Conservation (phyloP, 2,797 vertebrate species). For the Anomalospiza imberbis region DNA sequence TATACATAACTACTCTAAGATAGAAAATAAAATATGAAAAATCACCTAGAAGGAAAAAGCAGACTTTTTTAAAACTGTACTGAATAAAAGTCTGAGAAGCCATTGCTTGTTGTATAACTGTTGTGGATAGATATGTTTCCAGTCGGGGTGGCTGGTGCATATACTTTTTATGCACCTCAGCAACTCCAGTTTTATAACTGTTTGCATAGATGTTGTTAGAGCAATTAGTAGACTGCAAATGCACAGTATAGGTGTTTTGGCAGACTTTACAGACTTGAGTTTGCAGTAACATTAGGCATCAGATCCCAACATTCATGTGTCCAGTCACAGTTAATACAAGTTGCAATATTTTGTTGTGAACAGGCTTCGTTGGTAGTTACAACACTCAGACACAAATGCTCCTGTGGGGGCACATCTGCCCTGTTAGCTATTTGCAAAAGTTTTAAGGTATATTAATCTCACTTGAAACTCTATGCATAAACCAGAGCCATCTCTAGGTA, state of each 20-base stretch:
- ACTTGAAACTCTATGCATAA: conserved; percentile 50
- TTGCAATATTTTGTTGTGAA: not conserved
- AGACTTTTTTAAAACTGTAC: too few relatives aligned
- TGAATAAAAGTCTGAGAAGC: not conserved
- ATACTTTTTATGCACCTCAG: not conserved
- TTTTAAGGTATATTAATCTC: conserved; percentile 60
- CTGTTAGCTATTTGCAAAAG: conserved; percentile 44
- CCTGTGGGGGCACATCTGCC: not conserved
- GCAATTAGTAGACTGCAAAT: not conserved
- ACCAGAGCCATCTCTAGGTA: not conserved
- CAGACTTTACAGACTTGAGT: not conserved
- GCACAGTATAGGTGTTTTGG: not conserved
- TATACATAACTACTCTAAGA: not conserved
- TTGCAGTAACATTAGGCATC: not conserved
- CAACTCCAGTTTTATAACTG: not conserved
- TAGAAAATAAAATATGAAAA: not conserved
- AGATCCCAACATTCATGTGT: not conserved
- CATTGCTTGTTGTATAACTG: not conserved
- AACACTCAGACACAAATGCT: not conserved
- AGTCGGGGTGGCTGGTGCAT: not conserved
- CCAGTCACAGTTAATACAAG: not conserved
- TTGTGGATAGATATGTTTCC: not conserved
- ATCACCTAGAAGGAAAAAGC: not conserved
- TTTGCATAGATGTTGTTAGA: not conserved
- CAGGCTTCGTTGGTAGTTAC: not conserved